Conservation (phyloP, 92 coral and sea anemone genomes). For the Isaurus tuberculatus region DNA sequence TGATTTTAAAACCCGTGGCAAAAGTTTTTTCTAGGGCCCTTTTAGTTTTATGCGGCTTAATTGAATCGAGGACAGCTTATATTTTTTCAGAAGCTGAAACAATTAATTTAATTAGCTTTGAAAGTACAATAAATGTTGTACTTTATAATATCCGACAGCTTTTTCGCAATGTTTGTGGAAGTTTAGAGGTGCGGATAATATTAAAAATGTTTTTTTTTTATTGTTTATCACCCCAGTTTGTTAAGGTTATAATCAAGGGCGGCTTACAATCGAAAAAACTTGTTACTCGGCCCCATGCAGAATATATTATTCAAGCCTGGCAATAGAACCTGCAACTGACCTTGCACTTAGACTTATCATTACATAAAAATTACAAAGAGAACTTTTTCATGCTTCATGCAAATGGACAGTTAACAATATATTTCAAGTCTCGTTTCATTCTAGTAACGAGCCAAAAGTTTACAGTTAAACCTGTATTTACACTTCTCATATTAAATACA, state of each 20-base stretch:
- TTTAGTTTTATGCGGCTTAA: too few species aligned
- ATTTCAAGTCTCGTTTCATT: neutral
- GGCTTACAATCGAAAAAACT: neutral
- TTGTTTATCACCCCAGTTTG: too few species aligned
- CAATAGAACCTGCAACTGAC: neutral
- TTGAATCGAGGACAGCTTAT: too few species aligned
- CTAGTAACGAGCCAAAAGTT: neutral
- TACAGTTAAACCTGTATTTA: constrained; percentile 19
- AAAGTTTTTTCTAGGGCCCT: too few species aligned
- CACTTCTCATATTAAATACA: constrained; percentile 39
- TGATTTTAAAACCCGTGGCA: too few species aligned
- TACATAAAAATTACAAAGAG: neutral
- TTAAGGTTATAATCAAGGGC: neutral
- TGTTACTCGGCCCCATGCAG: neutral
- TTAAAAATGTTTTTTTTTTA: too few species aligned
- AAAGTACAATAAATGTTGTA: too few species aligned
- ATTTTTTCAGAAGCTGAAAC: too few species aligned
- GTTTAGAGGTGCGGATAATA: too few species aligned
- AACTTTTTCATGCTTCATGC: neutral
- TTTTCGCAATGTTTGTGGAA: too few species aligned
- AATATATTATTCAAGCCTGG: neutral
- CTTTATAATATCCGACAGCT: too few species aligned
- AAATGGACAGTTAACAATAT: constrained; percentile 28
- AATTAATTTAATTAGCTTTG: too few species aligned
- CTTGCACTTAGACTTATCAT: neutral